phyloP scores from a whole-genome alignment of 2,888 invertebrate genomes.

The Eupeodes luniger region DNA sequence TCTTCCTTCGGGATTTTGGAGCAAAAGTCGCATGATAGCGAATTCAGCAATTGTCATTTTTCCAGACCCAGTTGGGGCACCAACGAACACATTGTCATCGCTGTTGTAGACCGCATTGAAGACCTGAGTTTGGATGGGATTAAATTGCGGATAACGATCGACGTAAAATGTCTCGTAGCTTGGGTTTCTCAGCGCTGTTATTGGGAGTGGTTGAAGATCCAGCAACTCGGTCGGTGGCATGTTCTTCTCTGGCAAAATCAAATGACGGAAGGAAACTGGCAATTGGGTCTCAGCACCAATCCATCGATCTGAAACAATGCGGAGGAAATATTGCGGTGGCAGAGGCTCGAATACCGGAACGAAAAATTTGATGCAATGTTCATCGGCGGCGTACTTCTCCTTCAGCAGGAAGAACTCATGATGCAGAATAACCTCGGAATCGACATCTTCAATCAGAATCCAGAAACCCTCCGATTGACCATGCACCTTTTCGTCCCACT shows the following conservation, averaged over 20 bases:
- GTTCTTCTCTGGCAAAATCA: slow-evolving; percentile 99
- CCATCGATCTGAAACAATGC: slow-evolving; percentile 96
- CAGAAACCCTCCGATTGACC: slow-evolving; percentile 94
- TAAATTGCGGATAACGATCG: slow-evolving; percentile 96
- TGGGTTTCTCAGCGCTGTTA: slow-evolving; percentile 94
- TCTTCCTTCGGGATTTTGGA: slow-evolving; percentile 90
- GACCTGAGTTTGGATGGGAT: slow-evolving; percentile 99
- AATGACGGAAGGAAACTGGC: slow-evolving; percentile 98
- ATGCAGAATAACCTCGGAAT: slow-evolving; percentile 95
- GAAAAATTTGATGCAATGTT: slow-evolving; percentile 98
- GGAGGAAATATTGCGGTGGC: slow-evolving; percentile 98
- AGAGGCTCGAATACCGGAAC: slow-evolving; percentile 99
- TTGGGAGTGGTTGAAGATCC: slow-evolving; percentile 97
- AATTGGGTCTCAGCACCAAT: slow-evolving; percentile 97
- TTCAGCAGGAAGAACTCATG: slow-evolving; percentile 98
- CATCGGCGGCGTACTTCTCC: slow-evolving; percentile 96
- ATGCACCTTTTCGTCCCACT: slow-evolving; percentile 98
- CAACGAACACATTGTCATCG: slow-evolving; percentile 98
- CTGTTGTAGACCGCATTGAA: slow-evolving; percentile 99
- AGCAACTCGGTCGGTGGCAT: slow-evolving; percentile 98
- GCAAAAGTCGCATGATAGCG: slow-evolving; percentile 94
- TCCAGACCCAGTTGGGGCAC: slow-evolving; percentile 95
- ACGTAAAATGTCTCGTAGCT: slow-evolving; percentile 94
- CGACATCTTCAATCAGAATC: slow-evolving; percentile 94
- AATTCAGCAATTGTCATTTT: slow-evolving; percentile 98